phyloP scores from a whole-genome alignment of 2,113 vertebrate genomes.

The Hippocampus mohnikei region DNA sequence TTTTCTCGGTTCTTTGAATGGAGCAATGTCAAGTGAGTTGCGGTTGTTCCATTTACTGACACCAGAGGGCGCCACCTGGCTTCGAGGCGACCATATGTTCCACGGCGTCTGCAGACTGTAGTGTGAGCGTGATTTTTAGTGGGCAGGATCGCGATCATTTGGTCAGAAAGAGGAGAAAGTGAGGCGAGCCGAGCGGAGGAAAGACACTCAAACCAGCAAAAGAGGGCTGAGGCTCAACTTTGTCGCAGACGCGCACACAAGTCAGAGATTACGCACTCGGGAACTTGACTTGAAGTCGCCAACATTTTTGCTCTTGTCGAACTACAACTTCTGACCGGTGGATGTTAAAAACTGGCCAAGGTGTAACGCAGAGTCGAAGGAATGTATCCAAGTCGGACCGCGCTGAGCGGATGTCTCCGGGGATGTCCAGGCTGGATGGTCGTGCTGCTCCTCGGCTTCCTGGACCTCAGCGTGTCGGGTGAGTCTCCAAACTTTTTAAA shows the following conservation, averaged over 20 bases:
- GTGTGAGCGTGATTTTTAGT: conserved; percentile 32
- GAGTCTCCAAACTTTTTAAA: conserved; percentile 27
- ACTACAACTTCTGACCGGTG: conserved; percentile 43
- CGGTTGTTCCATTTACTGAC: conserved; percentile 32
- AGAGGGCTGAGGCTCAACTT: conserved; percentile 18
- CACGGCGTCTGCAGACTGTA: not conserved
- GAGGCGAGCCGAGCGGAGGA: conserved; percentile 18
- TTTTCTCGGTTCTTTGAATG: not conserved
- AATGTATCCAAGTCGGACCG: conserved; percentile 68
- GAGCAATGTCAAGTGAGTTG: not conserved
- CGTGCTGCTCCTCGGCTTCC: conserved; percentile 50
- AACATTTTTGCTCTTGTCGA: conserved; percentile 3
- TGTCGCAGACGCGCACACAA: conserved; percentile 8
- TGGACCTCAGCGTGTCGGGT: conserved; percentile 62
- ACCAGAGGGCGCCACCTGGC: conserved; percentile 59
- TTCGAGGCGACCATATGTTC: conserved; percentile 54
- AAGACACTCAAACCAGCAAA: conserved; percentile 20
- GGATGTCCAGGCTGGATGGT: conserved; percentile 65
- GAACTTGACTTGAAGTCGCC: not conserved
- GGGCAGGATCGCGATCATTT: conserved; percentile 50
- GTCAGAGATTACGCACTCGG: conserved; percentile 8
- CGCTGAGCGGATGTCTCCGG: conserved; percentile 51
- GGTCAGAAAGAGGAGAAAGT: conserved; percentile 26
- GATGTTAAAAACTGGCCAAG: conserved; percentile 59
- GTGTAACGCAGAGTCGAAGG: conserved; percentile 55